phyloP scores from a whole-genome alignment of 2,888 invertebrate species.

The Melanchra persicariae region DNA sequence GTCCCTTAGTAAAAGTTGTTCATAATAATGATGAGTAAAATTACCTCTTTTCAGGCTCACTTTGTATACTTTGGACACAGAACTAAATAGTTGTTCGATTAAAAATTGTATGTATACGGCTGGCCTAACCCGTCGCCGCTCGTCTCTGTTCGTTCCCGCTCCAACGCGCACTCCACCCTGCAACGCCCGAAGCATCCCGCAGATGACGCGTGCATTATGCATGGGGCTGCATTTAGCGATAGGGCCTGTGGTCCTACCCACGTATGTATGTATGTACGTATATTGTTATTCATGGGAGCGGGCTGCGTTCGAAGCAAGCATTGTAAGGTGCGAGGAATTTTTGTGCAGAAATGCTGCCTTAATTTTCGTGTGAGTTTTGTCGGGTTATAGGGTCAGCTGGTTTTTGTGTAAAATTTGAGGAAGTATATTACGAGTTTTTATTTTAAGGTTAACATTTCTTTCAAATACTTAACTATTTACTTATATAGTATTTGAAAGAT shows the following conservation, averaged over 20 bases:
- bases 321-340: slow-evolving; percentile 55
- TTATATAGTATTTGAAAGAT: too few species aligned
- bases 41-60: too few species aligned
- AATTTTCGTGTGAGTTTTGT: slow-evolving; percentile 7
- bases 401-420: background rate
- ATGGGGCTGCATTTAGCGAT: slow-evolving; percentile 85
- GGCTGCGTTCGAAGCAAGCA: slow-evolving; percentile 56
- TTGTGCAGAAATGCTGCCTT: slow-evolving; percentile 5
- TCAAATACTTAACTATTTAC: too few species aligned
- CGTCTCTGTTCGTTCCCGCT: slow-evolving; percentile 50
- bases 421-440: too few species aligned
- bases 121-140: background rate
- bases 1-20: too few species aligned
- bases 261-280: slow-evolving; percentile 64
- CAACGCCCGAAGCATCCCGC: slow-evolving; percentile 75
- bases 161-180: slow-evolving; percentile 55
- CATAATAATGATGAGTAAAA: too few species aligned
- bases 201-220: slow-evolving; percentile 88
- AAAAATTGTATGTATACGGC: too few species aligned
- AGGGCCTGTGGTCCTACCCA: slow-evolving; percentile 68
- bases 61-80: too few species aligned
- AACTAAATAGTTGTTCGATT: too few species aligned
- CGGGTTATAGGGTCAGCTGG: background rate
- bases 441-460: too few species aligned
- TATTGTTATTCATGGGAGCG: slow-evolving; percentile 65